Base-by-base conservation (phyloP, 1,140 invertebrate species). In the Leptopilina boulardi region DNA sequence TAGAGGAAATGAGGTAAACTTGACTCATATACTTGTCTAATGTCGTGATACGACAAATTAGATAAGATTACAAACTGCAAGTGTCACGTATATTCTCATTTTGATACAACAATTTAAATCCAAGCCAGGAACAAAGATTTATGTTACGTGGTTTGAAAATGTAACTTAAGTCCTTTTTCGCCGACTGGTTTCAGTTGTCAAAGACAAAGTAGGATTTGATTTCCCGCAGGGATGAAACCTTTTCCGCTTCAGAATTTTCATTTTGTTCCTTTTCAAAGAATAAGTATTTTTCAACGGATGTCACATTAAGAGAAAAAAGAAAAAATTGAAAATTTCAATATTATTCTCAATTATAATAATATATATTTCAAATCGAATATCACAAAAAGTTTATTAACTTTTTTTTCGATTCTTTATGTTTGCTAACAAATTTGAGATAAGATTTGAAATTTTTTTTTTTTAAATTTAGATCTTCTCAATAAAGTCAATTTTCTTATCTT, bases 61-160 rank as follows among this genome's bases (percentile, higher is more conserved):
- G 59, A 66, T 66, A 66, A 66, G 59, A 66, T 66, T 66, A 30
- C 59, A 66, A 23, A 66, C n/a, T 66, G 13, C 56, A 26, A 26
- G 21, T 66, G 2, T 66, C 10, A 10, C 21, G 10, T 26, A n/a
- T n/a, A 15, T 26, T 66, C 56, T 11, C 10, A 13, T 66, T 38
- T 30, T 26, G 21, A 26, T 10, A n/a, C 10, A 59, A 59, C 21
- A 23, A 51, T 18, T 59, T 59, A 59, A 59, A 59, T 59, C 21
- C 56, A 26, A 26, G 10, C 19, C 21, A 26, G 56, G 21, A 26
- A 66, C 23, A 66, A 66, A 51, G 21, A 26, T 66, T 66, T 66
- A 26, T 59, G 10, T 59, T 59, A 26, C 23, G 10, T 26, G 11
- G 21, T 59, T n/a, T 59, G 11, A 59, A 59, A 59, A 23, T 59